Percentiles rank a stretch among this genome's conserved stretches.
phyloP scores from a whole-genome alignment of 2,888 invertebrate species.

The Xestobium rufovillosum region DNA sequence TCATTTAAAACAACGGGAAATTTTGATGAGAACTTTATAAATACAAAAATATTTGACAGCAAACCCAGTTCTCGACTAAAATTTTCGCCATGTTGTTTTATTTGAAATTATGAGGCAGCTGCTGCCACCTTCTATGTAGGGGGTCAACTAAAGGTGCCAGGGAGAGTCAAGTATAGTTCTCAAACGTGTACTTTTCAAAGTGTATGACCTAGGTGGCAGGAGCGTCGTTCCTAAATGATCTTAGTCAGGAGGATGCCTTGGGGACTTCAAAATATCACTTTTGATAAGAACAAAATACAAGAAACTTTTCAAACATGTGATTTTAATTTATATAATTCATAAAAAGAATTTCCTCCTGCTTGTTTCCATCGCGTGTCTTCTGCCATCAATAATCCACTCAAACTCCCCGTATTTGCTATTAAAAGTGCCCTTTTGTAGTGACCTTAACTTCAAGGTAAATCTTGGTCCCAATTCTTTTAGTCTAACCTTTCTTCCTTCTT shows the following conservation, averaged over 20 bases:
- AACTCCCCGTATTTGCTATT: constrained; percentile 95
- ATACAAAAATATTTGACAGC: neutral
- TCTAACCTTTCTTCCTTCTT: constrained; percentile 63
- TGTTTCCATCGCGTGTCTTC: constrained; percentile 90
- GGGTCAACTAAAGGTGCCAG: too few species aligned
- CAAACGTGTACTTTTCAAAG: too few species aligned
- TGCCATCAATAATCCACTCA: constrained; percentile 88
- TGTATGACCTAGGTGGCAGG: too few species aligned
- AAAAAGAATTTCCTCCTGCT: constrained; percentile 89
- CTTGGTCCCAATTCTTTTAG: constrained; percentile 93
- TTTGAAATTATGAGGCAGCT: constrained; percentile 18
- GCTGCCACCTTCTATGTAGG: neutral
- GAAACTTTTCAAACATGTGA: too few species aligned
- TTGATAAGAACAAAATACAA: too few species aligned
- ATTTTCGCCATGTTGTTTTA: constrained; percentile 25
- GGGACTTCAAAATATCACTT: too few species aligned
- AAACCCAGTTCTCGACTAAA: neutral
- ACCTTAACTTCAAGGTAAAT: constrained; percentile 88
- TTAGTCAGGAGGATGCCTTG: too few species aligned
- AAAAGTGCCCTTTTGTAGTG: constrained; percentile 94
- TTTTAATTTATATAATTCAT: too few species aligned
- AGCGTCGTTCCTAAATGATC: too few species aligned
- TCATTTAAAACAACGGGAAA: neutral
- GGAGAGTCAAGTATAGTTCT: too few species aligned
- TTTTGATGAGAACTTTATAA: neutral